Evolutionary conservation across 1,140 invertebrate species (phyloP).

Genomic region (Macrotrachela quadricornifera): DNA sequence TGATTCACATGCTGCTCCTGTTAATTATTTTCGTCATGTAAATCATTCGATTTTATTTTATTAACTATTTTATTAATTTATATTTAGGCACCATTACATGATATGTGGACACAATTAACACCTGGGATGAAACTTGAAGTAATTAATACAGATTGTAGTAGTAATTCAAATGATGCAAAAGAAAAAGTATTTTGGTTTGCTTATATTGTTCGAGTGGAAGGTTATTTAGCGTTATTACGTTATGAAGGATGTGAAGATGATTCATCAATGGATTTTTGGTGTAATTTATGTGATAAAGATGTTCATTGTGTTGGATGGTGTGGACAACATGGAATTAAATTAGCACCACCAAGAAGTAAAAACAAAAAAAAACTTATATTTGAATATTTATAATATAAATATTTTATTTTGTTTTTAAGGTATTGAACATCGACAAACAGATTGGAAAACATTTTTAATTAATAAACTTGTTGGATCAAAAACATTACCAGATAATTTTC

Average conservation of each 20-base stretch:
- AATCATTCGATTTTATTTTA: constrained; percentile 13
- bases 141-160: constrained; percentile 63
- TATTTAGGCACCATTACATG: constrained; percentile 53
- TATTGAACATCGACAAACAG: no score
- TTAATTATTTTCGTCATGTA: constrained; percentile 67
- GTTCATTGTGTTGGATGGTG: constrained; percentile 91
- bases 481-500: constrained; percentile 72
- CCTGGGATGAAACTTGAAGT: constrained; percentile 87
- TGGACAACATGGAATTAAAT: constrained; percentile 69
- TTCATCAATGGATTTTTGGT: constrained; percentile 72
- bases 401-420: neutral
- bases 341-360: constrained; percentile 64
- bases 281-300: constrained; percentile 69
- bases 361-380: no score
- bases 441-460: constrained; percentile 84
- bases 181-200: neutral
- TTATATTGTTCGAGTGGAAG: constrained; percentile 22
- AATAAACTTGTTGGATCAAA: constrained; percentile 69
- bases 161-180: constrained; percentile 11
- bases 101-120: constrained; percentile 75
- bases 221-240: constrained; percentile 69
- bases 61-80: neutral
- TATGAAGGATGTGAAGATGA: constrained; percentile 81
- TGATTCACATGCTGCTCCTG: constrained; percentile 59
- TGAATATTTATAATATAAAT: constrained; percentile 16